Evolutionary conservation across 2,113 vertebrate species (phyloP), one percentile per base, ranked within the genome.

Genomic region (Nothoprocta pentlandii): DNA sequence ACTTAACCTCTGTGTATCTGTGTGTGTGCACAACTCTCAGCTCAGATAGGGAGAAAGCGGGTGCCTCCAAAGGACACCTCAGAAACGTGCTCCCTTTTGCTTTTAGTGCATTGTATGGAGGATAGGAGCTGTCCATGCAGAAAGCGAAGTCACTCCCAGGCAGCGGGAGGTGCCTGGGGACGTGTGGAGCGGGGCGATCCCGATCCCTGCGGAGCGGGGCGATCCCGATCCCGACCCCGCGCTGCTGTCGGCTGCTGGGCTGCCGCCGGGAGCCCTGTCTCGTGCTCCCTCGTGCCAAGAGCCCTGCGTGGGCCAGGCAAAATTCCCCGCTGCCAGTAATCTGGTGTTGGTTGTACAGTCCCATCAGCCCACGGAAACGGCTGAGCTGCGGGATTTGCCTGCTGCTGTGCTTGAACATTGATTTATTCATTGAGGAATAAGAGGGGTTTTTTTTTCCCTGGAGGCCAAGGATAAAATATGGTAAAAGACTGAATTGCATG

Each of bases 1-100:
- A 94, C n/a, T 93, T 96, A 92, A 94, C 86, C 74, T 84, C 44
- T 85, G 66, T 93, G 62, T 85, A 88, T 95, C 82, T 88, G 61
- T 81, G 59, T 81, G 59, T 42, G 77, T 85, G 88, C 92, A 93
- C 88, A 3, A 41, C 64, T 78, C 89, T 64, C 78, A 74, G 46
- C 26, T 76, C 78, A 42, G 47, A 73, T 64, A n/a, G 53, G 84
- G 30, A 84, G 77, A 89, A 90, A 90, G 62, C 26, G 53, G n/a
- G 26, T 78, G 16, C 54, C 66, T 89, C 90, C 63, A 67, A 49
- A 92, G 80, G 83, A 44, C 63, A 58, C 34, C 51, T 54, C 76
- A 51, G 78, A 78, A 64, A 44, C 70, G 22, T 14, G 28, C 51
- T 71, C 62, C 42, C 19, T 68, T 93, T 90, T 80, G 13, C n/a